Percentiles rank a stretch among this genome's conserved stretches.
These are phyloP conservation scores for Pelusios castaneus DNA, from an alignment of 2,113 vertebrate species.

Conservation along the genomic window DNA sequence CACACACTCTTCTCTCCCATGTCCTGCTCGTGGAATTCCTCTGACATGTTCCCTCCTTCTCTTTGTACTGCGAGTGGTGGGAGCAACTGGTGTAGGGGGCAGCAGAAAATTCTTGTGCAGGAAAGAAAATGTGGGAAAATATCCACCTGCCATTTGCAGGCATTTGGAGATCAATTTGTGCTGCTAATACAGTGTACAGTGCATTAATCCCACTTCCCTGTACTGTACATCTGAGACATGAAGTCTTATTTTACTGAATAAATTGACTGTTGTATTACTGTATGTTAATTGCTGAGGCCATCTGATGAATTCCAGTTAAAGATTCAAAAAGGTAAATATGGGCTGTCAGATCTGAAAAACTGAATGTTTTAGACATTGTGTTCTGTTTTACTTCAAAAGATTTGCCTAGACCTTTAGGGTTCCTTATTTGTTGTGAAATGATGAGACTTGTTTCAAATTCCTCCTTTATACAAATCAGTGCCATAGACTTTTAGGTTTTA, in stretches of 20 bases:
- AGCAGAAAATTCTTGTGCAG: not conserved
- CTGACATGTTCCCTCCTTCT: not conserved
- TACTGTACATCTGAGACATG: not conserved
- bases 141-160: not conserved
- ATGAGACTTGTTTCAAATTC: not conserved
- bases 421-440: not conserved
- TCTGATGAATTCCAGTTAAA: constrained; percentile 17
- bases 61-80: not conserved
- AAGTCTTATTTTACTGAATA: not conserved
- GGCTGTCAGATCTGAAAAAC: not conserved
- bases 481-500: not conserved
- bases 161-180: not conserved
- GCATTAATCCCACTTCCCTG: not conserved
- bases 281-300: not conserved
- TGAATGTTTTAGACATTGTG: not conserved
- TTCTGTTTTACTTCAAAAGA: not conserved
- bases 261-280: not conserved
- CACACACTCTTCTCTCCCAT: not conserved
- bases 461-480: not conserved
- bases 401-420: not conserved
- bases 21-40: not conserved
- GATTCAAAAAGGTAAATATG: not conserved
- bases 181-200: not conserved
- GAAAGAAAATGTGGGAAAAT: not conserved
- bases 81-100: not conserved